These are phyloP conservation scores for Orchestia grillus DNA, from an alignment of 1,140 invertebrate species.

Conservation along the genomic window DNA sequence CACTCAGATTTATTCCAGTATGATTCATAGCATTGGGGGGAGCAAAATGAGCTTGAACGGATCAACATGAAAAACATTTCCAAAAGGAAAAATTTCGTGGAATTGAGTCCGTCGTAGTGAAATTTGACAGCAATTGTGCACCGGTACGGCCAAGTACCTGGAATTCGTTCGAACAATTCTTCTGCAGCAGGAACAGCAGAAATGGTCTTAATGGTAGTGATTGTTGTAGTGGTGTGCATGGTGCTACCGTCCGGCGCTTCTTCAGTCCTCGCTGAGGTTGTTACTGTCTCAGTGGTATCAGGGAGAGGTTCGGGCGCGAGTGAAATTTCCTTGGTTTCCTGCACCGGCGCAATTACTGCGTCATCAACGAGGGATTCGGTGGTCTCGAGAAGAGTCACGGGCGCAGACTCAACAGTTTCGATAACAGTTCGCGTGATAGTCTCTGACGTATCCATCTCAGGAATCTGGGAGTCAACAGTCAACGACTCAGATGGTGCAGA, in stretches of 20 bases:
- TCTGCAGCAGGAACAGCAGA: slow-evolving; percentile 11
- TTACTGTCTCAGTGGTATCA: background rate
- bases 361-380: background rate
- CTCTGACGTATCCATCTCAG: background rate
- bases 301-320: background rate
- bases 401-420: background rate
- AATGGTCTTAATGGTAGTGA: background rate
- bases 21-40: background rate
- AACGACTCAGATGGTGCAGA: background rate
- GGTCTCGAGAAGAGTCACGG: background rate
- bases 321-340: background rate
- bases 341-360: background rate
- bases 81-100: background rate
- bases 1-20: background rate
- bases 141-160: slow-evolving; percentile 18
- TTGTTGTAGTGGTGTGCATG: slow-evolving; percentile 26
- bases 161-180: slow-evolving; percentile 25
- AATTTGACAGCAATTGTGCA: background rate
- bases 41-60: background rate
- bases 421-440: background rate
- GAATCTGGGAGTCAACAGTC: background rate
- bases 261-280: background rate
- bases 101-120: background rate
- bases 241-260: slow-evolving; percentile 14
- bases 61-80: too few relatives aligned